A percentile compares a stretch with the other conserved stretches of the same genome.
Evolutionary conservation across 2,797 vertebrate species (phyloP).

Genomic region (Chiloscyllium punctatum): DNA sequence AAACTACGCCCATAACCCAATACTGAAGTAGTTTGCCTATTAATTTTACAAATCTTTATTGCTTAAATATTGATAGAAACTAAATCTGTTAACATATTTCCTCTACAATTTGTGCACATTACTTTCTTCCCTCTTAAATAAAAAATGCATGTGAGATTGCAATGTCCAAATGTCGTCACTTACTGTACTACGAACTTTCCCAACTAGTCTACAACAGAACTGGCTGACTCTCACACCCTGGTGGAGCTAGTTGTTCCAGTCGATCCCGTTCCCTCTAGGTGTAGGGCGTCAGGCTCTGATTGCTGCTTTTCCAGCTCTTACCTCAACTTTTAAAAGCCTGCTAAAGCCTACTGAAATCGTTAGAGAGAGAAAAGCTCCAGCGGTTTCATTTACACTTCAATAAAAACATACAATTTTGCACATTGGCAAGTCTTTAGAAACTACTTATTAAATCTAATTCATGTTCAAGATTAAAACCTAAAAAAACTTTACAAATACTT

Average conservation of each 20-base stretch:
- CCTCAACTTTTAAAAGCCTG: slow-evolving; percentile 38
- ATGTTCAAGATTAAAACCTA: slow-evolving; percentile 10
- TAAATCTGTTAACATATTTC: slow-evolving; percentile 33
- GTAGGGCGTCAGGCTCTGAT: slow-evolving; percentile 29
- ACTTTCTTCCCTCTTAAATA: slow-evolving; percentile 30
- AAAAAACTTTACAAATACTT: slow-evolving; percentile 18
- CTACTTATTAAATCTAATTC: slow-evolving; percentile 26
- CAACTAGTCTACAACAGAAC: slow-evolving; percentile 37
- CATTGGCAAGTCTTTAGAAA: slow-evolving; percentile 22
- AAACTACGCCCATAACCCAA: slow-evolving; percentile 1
- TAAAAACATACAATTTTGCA: slow-evolving; percentile 34
- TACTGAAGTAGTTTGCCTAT: slow-evolving; percentile 10
- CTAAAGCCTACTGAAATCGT: slow-evolving; percentile 38
- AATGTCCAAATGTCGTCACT: slow-evolving; percentile 36
- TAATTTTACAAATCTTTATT: not conserved
- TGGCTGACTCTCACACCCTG: slow-evolving; percentile 37
- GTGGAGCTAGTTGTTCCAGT: slow-evolving; percentile 38
- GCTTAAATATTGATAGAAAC: not conserved
- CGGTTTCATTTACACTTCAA: slow-evolving; percentile 35
- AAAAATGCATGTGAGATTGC: slow-evolving; percentile 35
- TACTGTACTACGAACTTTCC: slow-evolving; percentile 37
- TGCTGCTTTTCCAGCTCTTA: slow-evolving; percentile 37
- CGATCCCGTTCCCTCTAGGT: slow-evolving; percentile 31
- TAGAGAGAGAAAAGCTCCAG: slow-evolving; percentile 38
- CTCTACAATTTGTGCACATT: slow-evolving; percentile 21